A percentile compares a stretch with the other conserved stretches of the same genome.
phyloP scores from a whole-genome alignment of 2,797 vertebrate species.

The Rallus crepitans region DNA sequence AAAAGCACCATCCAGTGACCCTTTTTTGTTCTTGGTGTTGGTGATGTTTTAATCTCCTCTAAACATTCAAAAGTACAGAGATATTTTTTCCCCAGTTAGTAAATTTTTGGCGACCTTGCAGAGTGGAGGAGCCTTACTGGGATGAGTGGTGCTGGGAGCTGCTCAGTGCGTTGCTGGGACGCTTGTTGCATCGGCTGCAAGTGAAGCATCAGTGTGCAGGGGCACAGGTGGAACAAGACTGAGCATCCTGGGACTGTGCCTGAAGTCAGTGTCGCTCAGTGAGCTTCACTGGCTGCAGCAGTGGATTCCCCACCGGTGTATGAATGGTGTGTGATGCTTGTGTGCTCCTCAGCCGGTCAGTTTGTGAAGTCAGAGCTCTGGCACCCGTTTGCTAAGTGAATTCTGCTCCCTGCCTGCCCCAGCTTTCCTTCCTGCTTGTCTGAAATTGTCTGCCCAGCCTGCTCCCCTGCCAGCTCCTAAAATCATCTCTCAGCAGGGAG shows the following conservation, averaged over 20 bases:
- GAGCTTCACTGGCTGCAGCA: not conserved
- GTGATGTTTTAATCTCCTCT: not conserved
- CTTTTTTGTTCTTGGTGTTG: not conserved
- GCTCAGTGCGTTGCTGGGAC: not conserved
- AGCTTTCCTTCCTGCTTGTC: not conserved
- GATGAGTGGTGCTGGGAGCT: not conserved
- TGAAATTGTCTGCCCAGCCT: not conserved
- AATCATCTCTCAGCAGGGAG: not conserved
- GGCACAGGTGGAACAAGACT: too few species aligned
- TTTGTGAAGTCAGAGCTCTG: not conserved
- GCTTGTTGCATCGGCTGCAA: not conserved
- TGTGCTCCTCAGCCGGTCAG: not conserved
- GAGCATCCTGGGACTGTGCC: not conserved
- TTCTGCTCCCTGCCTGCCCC: not conserved
- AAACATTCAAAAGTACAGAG: not conserved
- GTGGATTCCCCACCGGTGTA: not conserved
- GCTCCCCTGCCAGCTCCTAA: not conserved
- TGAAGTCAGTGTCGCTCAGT: not conserved
- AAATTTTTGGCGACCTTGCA: not conserved
- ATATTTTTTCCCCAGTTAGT: not conserved
- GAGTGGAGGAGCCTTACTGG: not conserved
- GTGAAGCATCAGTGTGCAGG: accelerated
- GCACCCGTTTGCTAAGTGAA: not conserved
- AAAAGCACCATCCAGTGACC: not conserved
- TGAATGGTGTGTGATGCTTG: not conserved